Evolutionary conservation across 1,140 invertebrate species (phyloP), one percentile per base, ranked within the genome.

Genomic region (Paramacrobiotus metropolitanus): DNA sequence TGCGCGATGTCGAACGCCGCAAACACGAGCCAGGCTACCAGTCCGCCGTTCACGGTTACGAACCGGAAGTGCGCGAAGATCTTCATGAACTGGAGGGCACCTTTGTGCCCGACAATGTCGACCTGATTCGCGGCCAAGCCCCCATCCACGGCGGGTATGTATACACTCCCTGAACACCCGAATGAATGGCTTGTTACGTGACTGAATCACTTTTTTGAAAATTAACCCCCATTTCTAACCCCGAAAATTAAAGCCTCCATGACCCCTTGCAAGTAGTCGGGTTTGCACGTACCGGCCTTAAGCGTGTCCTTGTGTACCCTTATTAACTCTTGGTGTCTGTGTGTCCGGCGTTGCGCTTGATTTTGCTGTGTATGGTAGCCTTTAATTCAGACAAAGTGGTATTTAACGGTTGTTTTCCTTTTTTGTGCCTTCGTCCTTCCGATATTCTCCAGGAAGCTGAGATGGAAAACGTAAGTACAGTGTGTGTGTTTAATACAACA

Each of bases 81-180:
- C 24, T 55, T 4, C 48, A 55, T 24, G 48, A 55, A 24, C 48
- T 55, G 48, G 48, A 55, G 28, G 48, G 48, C 24, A 55, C 48
- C 31, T 81, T 82, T 69, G 78, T 81, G 28, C 81, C 83, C 60
- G 88, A 93, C 73, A 92, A 92, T 74, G 80, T 91, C 62, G 85
- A 85, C 68, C 84, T 92, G 65, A 83, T 85, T 65, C 76, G 83
- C 63, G 82, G 68, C 28, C n/a, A n/a, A n/a, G 72, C 82, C 68
- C 83, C 85, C 29, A 79, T 89, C 59, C 84, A 86, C 69, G 85
- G 86, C 72, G 87, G 87, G 87, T 91, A 79, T 79, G 83, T 73
- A 34, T 44, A 30, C 21, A 40, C 9, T 9, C 9, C 34, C 9
- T 40, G 9, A 40, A 40, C 34, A 40, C 34, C 34, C n/a, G 34